Evolutionary conservation across 2,888 invertebrate species (phyloP).

Genomic region (Odontomyia ornata): DNA sequence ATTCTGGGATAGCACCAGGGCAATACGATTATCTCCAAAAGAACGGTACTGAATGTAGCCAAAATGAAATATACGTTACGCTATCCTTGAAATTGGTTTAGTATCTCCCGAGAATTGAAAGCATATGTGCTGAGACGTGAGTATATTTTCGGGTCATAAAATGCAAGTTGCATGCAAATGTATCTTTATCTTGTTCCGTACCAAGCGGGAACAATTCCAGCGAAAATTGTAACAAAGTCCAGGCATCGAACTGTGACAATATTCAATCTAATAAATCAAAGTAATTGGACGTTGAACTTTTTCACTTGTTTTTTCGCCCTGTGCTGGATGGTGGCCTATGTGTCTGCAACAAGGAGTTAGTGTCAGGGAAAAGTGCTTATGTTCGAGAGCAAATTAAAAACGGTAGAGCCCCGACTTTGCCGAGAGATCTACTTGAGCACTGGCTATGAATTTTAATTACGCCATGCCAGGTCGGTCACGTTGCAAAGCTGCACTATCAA

Average conservation of each 20-base stretch:
- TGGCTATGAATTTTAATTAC: slow-evolving; percentile 39
- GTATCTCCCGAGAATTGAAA: neutral
- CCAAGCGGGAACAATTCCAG: neutral
- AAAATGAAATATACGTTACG: slow-evolving; percentile 33
- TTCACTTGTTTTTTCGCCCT: neutral
- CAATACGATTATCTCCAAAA: neutral
- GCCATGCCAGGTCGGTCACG: neutral
- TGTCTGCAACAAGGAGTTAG: neutral
- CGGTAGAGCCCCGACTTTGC: neutral
- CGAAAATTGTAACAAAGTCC: slow-evolving; percentile 3
- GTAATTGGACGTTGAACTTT: slow-evolving; percentile 42
- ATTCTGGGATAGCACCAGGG: neutral
- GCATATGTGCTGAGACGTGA: neutral
- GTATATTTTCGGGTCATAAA: neutral
- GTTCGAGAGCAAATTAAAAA: slow-evolving; percentile 10
- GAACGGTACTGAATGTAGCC: slow-evolving; percentile 25
- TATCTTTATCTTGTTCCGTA: neutral
- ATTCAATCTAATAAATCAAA: slow-evolving; percentile 37
- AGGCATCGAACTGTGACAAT: slow-evolving; percentile 44
- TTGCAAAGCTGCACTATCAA: neutral
- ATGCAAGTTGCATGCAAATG: slow-evolving; percentile 4
- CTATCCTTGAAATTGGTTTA: slow-evolving; percentile 21
- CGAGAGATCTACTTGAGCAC: slow-evolving; percentile 31
- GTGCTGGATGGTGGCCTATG: neutral
- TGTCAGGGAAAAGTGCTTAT: neutral